These are phyloP conservation scores for Drosophila vallismaia DNA, from an alignment of 2,888 invertebrate genomes.

Conservation along the genomic window DNA sequence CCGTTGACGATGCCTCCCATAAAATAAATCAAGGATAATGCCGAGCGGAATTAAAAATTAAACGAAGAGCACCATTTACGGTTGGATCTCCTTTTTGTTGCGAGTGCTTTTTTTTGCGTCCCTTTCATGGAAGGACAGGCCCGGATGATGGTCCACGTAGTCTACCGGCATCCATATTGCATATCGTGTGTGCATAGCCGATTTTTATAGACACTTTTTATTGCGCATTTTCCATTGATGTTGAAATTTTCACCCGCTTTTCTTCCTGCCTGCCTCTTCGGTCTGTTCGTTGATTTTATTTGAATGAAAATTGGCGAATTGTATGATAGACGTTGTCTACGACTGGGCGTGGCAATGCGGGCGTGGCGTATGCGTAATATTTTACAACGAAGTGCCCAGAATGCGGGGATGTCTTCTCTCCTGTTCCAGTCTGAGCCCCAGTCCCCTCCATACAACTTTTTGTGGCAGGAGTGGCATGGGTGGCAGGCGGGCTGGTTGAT, in stretches of 20 bases:
- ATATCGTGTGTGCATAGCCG: slow-evolving; percentile 65
- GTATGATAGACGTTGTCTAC: slow-evolving; percentile 70
- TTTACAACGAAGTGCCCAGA: slow-evolving; percentile 39
- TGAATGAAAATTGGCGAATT: slow-evolving; percentile 79
- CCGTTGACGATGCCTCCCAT: slow-evolving; percentile 62
- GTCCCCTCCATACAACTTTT: slow-evolving; percentile 2
- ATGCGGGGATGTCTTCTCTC: slow-evolving; percentile 15
- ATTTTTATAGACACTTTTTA: slow-evolving; percentile 78
- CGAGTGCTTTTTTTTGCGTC: slow-evolving; percentile 7
- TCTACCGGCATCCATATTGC: slow-evolving; percentile 56
- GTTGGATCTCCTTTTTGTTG: slow-evolving; percentile 8
- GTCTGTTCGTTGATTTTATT: slow-evolving; percentile 69
- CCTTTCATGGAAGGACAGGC: slow-evolving; percentile 15
- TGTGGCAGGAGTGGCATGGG: slow-evolving; percentile 2
- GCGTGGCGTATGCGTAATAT: slow-evolving; percentile 79
- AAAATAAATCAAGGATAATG: slow-evolving; percentile 80
- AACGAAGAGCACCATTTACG: slow-evolving; percentile 79
- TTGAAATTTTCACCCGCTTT: slow-evolving; percentile 67
- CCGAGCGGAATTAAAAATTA: slow-evolving; percentile 77
- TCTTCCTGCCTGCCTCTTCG: slow-evolving; percentile 32
- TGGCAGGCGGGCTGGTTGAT: slow-evolving; percentile 15
- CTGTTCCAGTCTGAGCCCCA: slow-evolving; percentile 1
- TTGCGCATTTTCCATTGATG: slow-evolving; percentile 79
- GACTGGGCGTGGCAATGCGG: slow-evolving; percentile 62
- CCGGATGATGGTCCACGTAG: slow-evolving; percentile 38